Conservation (phyloP, 2,113 vertebrate species). For the Urocolius indicus region DNA sequence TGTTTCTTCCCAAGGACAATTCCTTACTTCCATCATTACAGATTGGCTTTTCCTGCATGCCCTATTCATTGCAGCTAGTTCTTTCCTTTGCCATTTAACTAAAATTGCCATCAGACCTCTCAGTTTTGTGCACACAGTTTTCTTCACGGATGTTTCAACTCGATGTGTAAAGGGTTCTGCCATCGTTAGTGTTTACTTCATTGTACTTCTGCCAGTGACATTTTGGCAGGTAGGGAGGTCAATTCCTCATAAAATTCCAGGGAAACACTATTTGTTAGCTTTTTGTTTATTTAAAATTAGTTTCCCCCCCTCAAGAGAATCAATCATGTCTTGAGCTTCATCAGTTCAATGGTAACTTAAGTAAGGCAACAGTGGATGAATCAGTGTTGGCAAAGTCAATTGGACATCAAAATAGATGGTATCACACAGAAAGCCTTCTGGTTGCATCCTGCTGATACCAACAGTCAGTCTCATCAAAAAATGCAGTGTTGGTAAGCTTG, state of each 20-base stretch:
- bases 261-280: not conserved
- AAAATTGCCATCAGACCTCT: not conserved
- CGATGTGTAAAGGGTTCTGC: not conserved
- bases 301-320: not conserved
- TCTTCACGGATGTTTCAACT: not conserved
- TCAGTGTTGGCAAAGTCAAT: not conserved
- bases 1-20: not conserved
- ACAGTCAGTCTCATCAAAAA: not conserved
- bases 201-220: not conserved
- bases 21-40: not conserved
- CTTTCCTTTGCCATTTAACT: not conserved
- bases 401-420: not conserved
- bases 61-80: not conserved
- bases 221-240: not conserved
- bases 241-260: not conserved
- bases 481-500: rapidly evolving
- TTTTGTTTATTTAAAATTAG: not conserved
- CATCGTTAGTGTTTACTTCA: not conserved
- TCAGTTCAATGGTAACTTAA: not conserved
- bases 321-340: not conserved
- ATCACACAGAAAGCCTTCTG: not conserved
- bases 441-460: not conserved
- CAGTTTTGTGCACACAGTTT: not conserved
- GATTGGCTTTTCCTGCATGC: not conserved
- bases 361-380: not conserved